phyloP scores from a whole-genome alignment of 2,113 vertebrate species.

The Geococcyx californianus region DNA sequence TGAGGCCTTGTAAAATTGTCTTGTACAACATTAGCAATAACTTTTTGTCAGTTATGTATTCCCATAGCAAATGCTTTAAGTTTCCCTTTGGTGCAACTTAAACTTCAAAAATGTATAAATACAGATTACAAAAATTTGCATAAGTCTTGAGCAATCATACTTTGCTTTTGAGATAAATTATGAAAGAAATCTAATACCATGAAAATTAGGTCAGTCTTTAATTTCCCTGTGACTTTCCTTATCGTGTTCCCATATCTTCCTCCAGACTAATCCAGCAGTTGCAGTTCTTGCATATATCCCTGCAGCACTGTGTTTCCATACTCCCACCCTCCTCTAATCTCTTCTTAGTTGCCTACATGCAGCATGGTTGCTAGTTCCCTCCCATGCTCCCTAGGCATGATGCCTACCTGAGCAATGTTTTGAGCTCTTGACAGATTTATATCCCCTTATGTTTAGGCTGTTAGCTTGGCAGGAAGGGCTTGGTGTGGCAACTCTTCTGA shows the following conservation, averaged over 20 bases:
- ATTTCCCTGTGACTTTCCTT: neutral
- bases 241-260: neutral
- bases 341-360: neutral
- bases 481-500: neutral
- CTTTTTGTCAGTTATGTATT: neutral
- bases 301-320: neutral
- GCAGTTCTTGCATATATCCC: neutral
- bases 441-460: neutral
- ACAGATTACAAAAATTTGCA: neutral
- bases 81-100: neutral
- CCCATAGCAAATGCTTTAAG: neutral
- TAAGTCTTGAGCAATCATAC: neutral
- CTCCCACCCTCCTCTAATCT: neutral
- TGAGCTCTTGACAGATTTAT: neutral
- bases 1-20: constrained; percentile 25
- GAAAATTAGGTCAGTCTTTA: neutral
- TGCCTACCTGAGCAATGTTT: neutral
- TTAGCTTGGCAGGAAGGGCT: neutral
- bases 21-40: neutral
- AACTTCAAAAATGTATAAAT: neutral
- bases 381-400: too few relatives aligned
- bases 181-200: neutral
- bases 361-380: neutral
- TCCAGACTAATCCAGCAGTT: neutral
- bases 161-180: neutral